Conservation (phyloP, 1,140 invertebrate species). For the Sipha flava region DNA sequence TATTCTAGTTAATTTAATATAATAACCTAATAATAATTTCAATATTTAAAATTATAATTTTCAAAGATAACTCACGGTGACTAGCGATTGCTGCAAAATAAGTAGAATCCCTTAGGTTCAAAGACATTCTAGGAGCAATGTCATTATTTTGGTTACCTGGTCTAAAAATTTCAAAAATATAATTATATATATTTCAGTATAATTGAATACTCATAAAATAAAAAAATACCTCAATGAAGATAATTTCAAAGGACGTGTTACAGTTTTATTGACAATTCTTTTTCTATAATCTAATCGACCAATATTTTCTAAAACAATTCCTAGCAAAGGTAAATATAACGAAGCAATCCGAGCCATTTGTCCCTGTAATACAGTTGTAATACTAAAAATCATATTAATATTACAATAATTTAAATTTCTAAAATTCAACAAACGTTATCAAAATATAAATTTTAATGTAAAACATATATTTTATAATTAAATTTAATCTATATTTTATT, state of each 20-base stretch:
- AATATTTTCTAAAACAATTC: slow-evolving; percentile 75
- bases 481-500: too few species aligned
- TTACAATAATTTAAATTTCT: too few species aligned
- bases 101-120: slow-evolving; percentile 59
- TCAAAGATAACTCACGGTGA: slow-evolving; percentile 47
- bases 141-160: neutral
- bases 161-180: neutral
- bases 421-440: too few species aligned
- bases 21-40: neutral
- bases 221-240: neutral
- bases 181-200: neutral
- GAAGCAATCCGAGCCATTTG: slow-evolving; percentile 77
- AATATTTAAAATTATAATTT: neutral
- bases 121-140: slow-evolving; percentile 45
- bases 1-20: too few species aligned
- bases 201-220: neutral
- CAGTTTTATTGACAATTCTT: neutral
- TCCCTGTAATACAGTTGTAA: slow-evolving; percentile 47
- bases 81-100: slow-evolving; percentile 72
- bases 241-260: neutral
- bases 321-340: slow-evolving; percentile 82
- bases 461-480: too few species aligned
- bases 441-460: too few species aligned
- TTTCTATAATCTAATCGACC: slow-evolving; percentile 47
- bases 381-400: too few species aligned